These are phyloP conservation scores for Montipora capricornis DNA, from an alignment of 64 coral and sea anemone genomes.

Conservation along the genomic window DNA sequence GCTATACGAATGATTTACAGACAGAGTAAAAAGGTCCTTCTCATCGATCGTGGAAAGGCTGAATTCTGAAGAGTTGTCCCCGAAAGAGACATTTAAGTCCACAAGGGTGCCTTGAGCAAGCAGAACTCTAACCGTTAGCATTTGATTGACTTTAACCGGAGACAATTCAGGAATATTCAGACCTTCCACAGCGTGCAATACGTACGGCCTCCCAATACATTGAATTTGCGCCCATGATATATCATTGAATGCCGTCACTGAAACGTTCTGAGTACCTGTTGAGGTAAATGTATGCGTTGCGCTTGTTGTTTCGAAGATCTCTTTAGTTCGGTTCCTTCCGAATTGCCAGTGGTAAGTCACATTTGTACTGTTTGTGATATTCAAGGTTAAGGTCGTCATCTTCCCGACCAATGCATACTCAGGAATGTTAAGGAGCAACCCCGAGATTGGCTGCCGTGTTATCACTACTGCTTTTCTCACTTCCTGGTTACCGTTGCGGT, in stretches of 20 bases:
- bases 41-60: constrained; percentile 3
- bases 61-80: neutral
- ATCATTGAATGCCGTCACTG: constrained; percentile 23
- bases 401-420: constrained; percentile 10
- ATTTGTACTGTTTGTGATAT: constrained; percentile 46
- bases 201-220: neutral
- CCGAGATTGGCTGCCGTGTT: constrained; percentile 21
- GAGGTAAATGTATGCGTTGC: constrained; percentile 4
- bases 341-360: constrained; percentile 60
- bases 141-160: neutral
- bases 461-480: neutral
- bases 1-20: constrained; percentile 7
- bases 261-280: neutral
- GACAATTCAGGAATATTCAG: neutral
- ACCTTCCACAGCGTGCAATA: neutral
- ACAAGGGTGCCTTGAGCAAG: neutral
- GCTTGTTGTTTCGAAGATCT: constrained; percentile 14
- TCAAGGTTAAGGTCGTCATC: neutral
- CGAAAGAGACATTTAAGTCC: constrained; percentile 22
- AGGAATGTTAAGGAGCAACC: constrained; percentile 18
- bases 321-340: constrained; percentile 14
- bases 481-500: neutral
- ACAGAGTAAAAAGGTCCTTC: neutral
- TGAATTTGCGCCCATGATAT: neutral
- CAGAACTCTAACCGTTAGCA: neutral